Evolutionary conservation across 2,888 invertebrate species (phyloP).

Genomic region (Drosophila colorata): DNA sequence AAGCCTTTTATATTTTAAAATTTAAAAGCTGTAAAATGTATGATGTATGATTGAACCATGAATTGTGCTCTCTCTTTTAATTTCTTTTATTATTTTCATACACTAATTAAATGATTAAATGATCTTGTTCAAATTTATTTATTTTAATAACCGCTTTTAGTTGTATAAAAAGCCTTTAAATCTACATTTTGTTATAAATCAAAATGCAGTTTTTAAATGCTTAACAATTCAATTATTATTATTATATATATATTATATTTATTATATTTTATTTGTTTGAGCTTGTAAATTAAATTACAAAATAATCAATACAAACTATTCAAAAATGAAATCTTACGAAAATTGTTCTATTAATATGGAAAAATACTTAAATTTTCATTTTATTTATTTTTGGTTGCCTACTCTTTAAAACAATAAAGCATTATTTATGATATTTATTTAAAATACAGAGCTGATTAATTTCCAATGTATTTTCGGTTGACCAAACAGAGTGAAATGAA

Average conservation of each 20-base stretch:
- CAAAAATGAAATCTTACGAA: background rate
- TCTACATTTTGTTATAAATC: background rate
- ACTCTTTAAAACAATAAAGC: constrained; percentile 6
- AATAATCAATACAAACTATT: background rate
- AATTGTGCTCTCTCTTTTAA: background rate
- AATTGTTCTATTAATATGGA: background rate
- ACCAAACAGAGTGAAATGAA: constrained; percentile 31
- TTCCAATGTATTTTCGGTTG: constrained; percentile 30
- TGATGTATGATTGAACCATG: too few relatives aligned
- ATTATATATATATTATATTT: too few relatives aligned
- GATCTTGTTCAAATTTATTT: background rate
- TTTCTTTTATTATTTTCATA: background rate
- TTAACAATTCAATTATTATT: background rate
- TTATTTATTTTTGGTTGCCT: constrained; percentile 12
- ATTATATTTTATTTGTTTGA: too few relatives aligned
- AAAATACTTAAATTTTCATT: constrained; percentile 12
- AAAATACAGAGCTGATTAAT: constrained; percentile 46
- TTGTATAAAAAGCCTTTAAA: background rate
- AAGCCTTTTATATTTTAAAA: too few relatives aligned
- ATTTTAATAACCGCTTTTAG: background rate
- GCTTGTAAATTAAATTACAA: background rate
- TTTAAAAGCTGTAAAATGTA: too few relatives aligned
- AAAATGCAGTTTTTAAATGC: background rate
- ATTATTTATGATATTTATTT: constrained; percentile 47
- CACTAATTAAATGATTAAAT: background rate